Conservation (phyloP, 2,113 vertebrate genomes). For the Eidolon helvum region DNA sequence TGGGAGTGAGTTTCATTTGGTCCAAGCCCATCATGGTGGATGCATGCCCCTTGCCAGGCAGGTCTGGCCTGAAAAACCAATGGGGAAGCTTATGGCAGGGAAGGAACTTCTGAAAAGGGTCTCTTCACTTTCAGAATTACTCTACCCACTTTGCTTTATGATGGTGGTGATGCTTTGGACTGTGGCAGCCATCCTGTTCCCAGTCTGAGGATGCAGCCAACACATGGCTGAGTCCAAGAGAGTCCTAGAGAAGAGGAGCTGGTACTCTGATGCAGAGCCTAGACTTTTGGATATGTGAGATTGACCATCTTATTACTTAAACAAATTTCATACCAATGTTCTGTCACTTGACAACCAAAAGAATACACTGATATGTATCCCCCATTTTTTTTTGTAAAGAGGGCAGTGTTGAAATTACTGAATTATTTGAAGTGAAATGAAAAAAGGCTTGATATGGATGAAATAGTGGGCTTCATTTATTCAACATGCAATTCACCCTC, state of each 20-base stretch:
- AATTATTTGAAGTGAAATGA: constrained; percentile 2
- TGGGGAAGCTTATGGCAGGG: neutral
- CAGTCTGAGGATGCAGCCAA: neutral
- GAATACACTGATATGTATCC: neutral
- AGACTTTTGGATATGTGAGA: neutral
- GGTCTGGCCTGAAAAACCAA: neutral
- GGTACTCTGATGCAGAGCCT: neutral
- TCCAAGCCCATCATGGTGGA: neutral
- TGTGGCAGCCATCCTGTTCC: neutral
- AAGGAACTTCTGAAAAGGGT: neutral
- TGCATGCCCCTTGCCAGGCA: neutral
- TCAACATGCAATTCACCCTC: neutral
- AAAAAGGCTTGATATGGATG: neutral
- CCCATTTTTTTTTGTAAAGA: neutral
- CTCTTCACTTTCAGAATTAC: neutral
- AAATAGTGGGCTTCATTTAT: neutral
- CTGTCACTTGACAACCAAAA: neutral
- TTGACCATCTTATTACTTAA: neutral
- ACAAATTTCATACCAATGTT: neutral
- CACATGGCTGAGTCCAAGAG: neutral
- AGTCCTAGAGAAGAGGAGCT: neutral
- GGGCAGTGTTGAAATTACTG: neutral
- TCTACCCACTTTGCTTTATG: neutral
- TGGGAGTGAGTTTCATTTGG: neutral
- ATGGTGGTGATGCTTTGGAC: neutral